phyloP scores from a whole-genome alignment of 2,888 invertebrate genomes.

The Scaptomyza flava region DNA sequence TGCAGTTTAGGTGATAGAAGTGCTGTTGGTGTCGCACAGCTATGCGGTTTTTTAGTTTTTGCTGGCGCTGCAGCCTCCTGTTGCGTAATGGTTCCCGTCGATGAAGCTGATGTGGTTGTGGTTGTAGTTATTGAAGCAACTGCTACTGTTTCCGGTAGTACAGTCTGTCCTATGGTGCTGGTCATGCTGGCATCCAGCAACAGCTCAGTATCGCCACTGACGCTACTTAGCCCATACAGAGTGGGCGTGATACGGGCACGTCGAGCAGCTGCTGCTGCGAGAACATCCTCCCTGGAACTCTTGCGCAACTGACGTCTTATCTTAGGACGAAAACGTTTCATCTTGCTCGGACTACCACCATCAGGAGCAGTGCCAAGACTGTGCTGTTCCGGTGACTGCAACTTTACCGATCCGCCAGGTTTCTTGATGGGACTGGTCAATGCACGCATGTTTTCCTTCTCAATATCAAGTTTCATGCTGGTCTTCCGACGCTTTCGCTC shows the following conservation, averaged over 20 bases:
- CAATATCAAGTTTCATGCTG: slow-evolving; percentile 91
- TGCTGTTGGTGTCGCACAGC: slow-evolving; percentile 66
- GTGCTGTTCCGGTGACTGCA: slow-evolving; percentile 78
- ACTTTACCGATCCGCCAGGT: slow-evolving; percentile 42
- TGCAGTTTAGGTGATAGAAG: slow-evolving; percentile 53
- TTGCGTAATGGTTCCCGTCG: slow-evolving; percentile 35
- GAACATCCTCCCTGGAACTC: slow-evolving; percentile 81
- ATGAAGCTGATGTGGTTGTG: slow-evolving; percentile 35
- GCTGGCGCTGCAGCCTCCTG: slow-evolving; percentile 35
- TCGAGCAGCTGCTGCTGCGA: slow-evolving; percentile 67
- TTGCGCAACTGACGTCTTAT: slow-evolving; percentile 83
- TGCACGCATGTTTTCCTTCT: slow-evolving; percentile 86
- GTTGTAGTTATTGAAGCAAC: slow-evolving; percentile 20
- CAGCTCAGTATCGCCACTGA: slow-evolving; percentile 72
- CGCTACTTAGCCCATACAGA: slow-evolving; percentile 62
- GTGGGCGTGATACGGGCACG: slow-evolving; percentile 58
- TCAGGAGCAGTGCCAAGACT: slow-evolving; percentile 41
- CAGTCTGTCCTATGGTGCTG: slow-evolving; percentile 25
- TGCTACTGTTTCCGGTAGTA: slow-evolving; percentile 1
- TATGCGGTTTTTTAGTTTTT: slow-evolving; percentile 56
- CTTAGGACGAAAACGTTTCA: slow-evolving; percentile 84
- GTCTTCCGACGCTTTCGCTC: slow-evolving; percentile 90
- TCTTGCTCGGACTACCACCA: slow-evolving; percentile 83
- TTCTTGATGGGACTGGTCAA: slow-evolving; percentile 85
- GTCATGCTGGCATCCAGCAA: slow-evolving; percentile 76